phyloP scores from a whole-genome alignment of 1,140 invertebrate species.

The Zaprionus camerounensis region DNA sequence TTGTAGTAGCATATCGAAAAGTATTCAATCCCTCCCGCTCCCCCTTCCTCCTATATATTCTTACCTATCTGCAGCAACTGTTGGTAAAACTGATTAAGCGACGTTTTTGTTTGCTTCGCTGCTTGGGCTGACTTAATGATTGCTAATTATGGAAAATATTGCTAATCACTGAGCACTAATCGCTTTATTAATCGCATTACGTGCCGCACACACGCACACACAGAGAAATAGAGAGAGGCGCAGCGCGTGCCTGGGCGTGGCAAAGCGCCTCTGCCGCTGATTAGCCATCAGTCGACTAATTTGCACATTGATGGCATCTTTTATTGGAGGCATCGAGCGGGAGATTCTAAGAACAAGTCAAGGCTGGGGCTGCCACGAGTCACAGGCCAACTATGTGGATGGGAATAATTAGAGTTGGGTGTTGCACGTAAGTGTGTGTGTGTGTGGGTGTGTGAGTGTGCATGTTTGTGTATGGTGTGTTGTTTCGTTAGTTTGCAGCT shows the following conservation, averaged over 20 bases:
- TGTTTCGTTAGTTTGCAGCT: slow-evolving; percentile 74
- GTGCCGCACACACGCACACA: slow-evolving; percentile 22
- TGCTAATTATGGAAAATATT: slow-evolving; percentile 77
- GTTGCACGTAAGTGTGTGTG: slow-evolving; percentile 22
- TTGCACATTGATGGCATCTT: slow-evolving; percentile 81
- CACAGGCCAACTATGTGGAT: slow-evolving; percentile 58
- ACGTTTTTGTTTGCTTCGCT: slow-evolving; percentile 17
- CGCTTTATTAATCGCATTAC: slow-evolving; percentile 80
- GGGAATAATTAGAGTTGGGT: slow-evolving; percentile 70
- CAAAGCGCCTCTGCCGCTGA: slow-evolving; percentile 43
- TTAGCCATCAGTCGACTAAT: slow-evolving; percentile 74
- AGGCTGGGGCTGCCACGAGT: slow-evolving; percentile 18
- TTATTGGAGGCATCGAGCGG: slow-evolving; percentile 46
- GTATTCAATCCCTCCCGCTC: not conserved
- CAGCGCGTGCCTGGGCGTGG: slow-evolving; percentile 39
- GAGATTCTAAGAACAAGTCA: slow-evolving; percentile 36
- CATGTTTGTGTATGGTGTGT: slow-evolving; percentile 29
- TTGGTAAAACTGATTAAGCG: not conserved
- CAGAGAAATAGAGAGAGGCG: not conserved
- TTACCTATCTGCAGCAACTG: not conserved
- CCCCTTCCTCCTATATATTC: not conserved
- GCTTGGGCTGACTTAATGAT: slow-evolving; percentile 59
- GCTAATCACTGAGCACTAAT: slow-evolving; percentile 74
- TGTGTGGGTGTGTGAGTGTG: slow-evolving; percentile 16
- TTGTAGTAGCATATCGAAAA: not conserved